Evolutionary conservation across 1,140 invertebrate genomes (phyloP), one percentile per base, ranked within the genome.

Genomic region (Hycleus phaleratus): DNA sequence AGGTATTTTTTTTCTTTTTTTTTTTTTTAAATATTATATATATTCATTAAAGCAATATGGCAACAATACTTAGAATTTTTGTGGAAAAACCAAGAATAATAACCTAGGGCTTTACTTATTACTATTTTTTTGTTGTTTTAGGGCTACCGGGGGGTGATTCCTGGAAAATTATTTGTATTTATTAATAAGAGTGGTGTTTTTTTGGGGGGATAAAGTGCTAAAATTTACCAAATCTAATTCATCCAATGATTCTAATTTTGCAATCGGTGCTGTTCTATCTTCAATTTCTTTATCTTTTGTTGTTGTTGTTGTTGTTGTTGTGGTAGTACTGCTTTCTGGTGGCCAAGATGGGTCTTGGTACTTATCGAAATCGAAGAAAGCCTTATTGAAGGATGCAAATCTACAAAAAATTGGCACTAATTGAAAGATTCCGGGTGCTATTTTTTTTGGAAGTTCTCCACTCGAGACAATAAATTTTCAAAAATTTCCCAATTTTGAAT

Each of bases 171-270:
- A 18, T 18, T 18, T 18, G 18, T 1, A 18, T 1, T 1, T 18
- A 18, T 18, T 18, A 32, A 32, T 32, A 7, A 32, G 1, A 0
- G 32, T 32, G 32, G 32, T 7, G 32, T 32, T 32, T 18, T 18
- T 18, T 18, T 18, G 1, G 0, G 18, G 18, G 18, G 18, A 12
- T 12, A 18, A 1, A 18, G 18, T 18, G 18, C 1, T 18, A 18
- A 18, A 18, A 18, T 18, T 32, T 32, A 32, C 73, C 68, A 74
- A 76, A 69, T 84, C 82, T 55, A 84, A 75, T 70, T 85, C 83
- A 62, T 85, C 83, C 48, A 85, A 71, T 11, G 82, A 84, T 63
- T 85, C 83, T 58, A 84, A 72, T 65, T 81, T 81, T 32, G 82
- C 83, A 50, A 84, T 84, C 24, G 83, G 83, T 39, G 83, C 82